A percentile compares a stretch with the other conserved stretches of the same genome.
Conservation (phyloP, 2,797 vertebrate genomes). For the Acipenser ruthenus region DNA sequence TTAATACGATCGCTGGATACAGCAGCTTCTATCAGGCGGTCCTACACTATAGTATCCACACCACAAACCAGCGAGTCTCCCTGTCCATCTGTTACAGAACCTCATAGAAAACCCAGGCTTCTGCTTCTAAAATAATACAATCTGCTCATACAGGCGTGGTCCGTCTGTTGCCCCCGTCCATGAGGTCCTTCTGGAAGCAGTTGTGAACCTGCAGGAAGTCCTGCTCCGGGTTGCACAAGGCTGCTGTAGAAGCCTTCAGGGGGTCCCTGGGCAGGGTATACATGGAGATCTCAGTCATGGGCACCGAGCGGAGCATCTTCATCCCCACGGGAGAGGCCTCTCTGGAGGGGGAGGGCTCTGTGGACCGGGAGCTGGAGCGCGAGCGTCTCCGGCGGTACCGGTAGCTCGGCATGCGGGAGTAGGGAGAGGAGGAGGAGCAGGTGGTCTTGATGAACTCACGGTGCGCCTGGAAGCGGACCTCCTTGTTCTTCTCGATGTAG, state of each 20-base stretch:
- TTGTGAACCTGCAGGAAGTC: slow-evolving; percentile 91
- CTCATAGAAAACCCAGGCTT: too few relatives aligned
- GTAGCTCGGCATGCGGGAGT: slow-evolving; percentile 87
- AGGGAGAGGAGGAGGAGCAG: slow-evolving; percentile 71
- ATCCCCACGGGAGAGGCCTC: slow-evolving; percentile 76
- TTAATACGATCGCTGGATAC: too few relatives aligned
- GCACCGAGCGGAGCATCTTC: slow-evolving; percentile 72
- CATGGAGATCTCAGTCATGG: slow-evolving; percentile 85
- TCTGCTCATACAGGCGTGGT: slow-evolving; percentile 79
- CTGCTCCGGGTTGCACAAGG: slow-evolving; percentile 77
- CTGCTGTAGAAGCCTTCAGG: slow-evolving; percentile 63
- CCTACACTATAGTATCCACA: too few relatives aligned
- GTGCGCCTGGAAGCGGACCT: slow-evolving; percentile 70
- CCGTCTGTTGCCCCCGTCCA: slow-evolving; percentile 81
- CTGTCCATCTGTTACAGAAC: too few relatives aligned
- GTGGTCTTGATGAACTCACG: slow-evolving; percentile 73
- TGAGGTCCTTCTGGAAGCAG: slow-evolving; percentile 85
- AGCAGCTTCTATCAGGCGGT: too few relatives aligned
- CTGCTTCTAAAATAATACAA: too few relatives aligned
- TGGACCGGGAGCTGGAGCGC: slow-evolving; percentile 81
- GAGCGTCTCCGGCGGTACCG: slow-evolving; percentile 77
- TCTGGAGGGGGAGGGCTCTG: slow-evolving; percentile 75
- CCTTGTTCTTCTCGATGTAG: slow-evolving; percentile 94
- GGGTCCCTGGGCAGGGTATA: slow-evolving; percentile 81
- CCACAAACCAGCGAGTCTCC: too few relatives aligned